Evolutionary conservation across 2,113 vertebrate species (phyloP), one percentile per base, ranked within the genome.

Genomic region (Fulmarus glacialis): DNA sequence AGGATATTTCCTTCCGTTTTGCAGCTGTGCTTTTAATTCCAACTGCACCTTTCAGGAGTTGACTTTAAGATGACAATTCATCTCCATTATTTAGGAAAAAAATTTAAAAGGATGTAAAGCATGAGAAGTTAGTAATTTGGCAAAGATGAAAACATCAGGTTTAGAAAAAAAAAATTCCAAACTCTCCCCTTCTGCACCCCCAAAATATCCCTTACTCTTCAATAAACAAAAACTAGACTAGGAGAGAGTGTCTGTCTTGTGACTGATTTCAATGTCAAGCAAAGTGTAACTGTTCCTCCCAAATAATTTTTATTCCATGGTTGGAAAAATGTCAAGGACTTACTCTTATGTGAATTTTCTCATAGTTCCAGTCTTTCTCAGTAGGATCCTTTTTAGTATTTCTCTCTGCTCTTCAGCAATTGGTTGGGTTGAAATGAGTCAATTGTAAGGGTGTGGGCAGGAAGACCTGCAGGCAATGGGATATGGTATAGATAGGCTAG

Each of bases 111-210:
- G 11, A 2, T 23, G 34, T 36, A 48, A 82, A 36, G 7, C 11
- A n/a, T 3, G 9, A 89, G 15, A 83, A 50, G 3, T 53, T 43
- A 17, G 12, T 36, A 10, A 81, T 50, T 67, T 45, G 8, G 8
- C 30, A 40, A 52, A 90, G 23, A 29, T 26, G 2, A 55, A 73
- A 85, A 12, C 5, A 34, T 32, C 17, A 34, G 8, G 5, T 21
- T 66, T 11, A 45, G 32, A 36, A 70, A 79, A 32, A 71, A 73
- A 12, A 43, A 43, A 12, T 2, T 52, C 4, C 11, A 71, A 27
- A 27, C 19, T 64, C 29, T 50, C 5, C 6, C 11, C 2, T 3
- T 15, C 13, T 63, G 2, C 12, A 4, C 9, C 42, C 1, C 14
- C 3, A 26, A 53, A 52, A 63, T 12, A 78, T 27, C 43, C 24